Conservation (phyloP, 2,797 vertebrate genomes). For the Nyctalus aviator region DNA sequence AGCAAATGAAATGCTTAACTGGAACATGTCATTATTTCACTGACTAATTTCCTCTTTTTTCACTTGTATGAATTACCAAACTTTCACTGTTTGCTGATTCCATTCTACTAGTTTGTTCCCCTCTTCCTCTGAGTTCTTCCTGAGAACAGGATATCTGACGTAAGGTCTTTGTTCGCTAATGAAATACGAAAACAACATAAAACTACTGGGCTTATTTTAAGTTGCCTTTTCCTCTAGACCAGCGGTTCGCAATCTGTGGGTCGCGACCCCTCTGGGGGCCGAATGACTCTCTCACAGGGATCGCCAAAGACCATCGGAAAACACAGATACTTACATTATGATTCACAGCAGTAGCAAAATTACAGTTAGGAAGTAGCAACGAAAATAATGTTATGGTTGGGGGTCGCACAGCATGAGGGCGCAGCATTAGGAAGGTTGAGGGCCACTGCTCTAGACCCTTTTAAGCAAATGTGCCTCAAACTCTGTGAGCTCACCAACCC, state of each 20-base stretch:
- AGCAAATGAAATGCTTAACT: conserved; percentile 42
- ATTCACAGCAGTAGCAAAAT: too few relatives aligned
- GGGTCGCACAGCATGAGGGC: too few relatives aligned
- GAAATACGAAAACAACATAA: conserved; percentile 51
- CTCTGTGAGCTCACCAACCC: background rate
- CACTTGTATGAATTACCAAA: background rate
- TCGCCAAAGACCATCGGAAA: too few relatives aligned
- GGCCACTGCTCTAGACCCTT: background rate
- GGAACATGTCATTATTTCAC: background rate
- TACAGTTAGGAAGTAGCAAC: too few relatives aligned
- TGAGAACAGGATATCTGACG: conserved; percentile 14
- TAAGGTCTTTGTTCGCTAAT: background rate
- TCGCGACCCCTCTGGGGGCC: too few relatives aligned
- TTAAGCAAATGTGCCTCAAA: background rate
- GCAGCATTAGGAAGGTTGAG: too few relatives aligned
- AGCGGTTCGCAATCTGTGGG: too few relatives aligned
- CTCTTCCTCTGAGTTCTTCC: conserved; percentile 1
- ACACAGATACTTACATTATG: too few relatives aligned
- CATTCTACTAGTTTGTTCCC: background rate
- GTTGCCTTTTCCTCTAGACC: background rate
- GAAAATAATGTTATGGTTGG: too few relatives aligned
- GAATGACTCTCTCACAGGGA: too few relatives aligned
- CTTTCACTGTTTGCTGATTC: background rate
- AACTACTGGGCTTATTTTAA: background rate
- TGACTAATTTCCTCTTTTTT: background rate